phyloP scores from a whole-genome alignment of 64 coral and sea anemone species.

The Porites lutea region DNA sequence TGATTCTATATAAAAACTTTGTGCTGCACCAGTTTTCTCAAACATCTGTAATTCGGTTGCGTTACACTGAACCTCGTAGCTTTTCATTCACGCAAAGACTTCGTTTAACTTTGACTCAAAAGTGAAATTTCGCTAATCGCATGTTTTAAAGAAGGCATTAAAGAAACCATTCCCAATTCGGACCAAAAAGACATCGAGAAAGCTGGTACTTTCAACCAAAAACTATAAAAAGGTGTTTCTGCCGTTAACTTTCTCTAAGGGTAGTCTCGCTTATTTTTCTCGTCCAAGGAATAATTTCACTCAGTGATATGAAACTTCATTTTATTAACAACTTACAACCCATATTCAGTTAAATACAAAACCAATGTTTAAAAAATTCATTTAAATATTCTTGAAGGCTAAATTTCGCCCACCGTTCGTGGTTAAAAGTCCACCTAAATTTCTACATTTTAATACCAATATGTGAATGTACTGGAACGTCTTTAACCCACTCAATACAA shows the following conservation, averaged over 20 bases:
- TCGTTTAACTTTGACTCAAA: no score
- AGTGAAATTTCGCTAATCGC: no score
- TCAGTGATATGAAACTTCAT: neutral
- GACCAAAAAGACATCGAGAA: no score
- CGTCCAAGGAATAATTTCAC: neutral
- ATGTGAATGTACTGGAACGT: no score
- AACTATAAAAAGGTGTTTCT: neutral
- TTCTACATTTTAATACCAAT: no score
- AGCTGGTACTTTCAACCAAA: neutral
- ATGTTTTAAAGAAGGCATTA: no score
- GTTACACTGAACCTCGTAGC: neutral
- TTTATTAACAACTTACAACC: neutral
- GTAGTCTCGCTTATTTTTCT: neutral
- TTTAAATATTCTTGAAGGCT: no score
- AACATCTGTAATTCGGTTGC: neutral
- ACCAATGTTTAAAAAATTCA: neutral
- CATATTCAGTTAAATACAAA: neutral
- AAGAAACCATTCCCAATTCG: neutral
- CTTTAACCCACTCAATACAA: no score
- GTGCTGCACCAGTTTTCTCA: neutral
- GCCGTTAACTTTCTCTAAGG: neutral
- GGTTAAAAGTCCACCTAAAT: no score
- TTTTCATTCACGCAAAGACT: no score
- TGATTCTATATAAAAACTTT: slow-evolving; percentile 33
- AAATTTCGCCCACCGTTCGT: neutral